These are phyloP conservation scores for Hydrophis major DNA, from an alignment of 2,797 vertebrate genomes.

Conservation along the genomic window DNA sequence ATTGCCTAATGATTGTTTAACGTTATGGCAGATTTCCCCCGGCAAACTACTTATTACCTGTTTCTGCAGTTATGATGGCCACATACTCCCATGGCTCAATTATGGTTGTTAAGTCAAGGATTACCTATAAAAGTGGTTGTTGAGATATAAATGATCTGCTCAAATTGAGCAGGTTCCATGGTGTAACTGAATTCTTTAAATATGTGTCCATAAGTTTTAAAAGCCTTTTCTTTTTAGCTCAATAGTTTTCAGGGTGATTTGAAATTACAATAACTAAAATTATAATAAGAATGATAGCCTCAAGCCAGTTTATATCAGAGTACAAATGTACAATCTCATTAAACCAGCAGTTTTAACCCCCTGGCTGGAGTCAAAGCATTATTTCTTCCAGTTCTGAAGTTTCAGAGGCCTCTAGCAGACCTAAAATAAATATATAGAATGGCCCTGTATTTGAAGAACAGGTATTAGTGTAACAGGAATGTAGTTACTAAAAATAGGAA, in stretches of 20 bases:
- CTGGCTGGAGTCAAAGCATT: background rate
- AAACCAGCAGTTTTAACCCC: background rate
- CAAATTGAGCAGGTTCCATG: background rate
- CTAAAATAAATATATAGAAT: too few relatives aligned
- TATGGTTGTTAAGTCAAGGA: background rate
- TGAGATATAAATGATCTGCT: background rate
- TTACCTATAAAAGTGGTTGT: background rate
- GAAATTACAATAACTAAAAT: background rate
- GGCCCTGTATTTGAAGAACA: background rate
- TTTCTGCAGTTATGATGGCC: background rate
- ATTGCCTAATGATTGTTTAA: background rate
- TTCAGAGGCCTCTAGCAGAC: background rate
- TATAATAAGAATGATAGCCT: background rate
- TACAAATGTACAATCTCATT: background rate
- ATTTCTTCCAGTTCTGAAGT: background rate
- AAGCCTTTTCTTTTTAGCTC: background rate
- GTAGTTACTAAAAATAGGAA: background rate
- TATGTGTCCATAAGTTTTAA: background rate
- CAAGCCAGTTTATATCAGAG: background rate
- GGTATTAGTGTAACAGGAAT: background rate
- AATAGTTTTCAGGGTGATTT: background rate
- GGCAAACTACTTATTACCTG: background rate
- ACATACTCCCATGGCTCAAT: background rate
- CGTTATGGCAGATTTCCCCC: background rate
- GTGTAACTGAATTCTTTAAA: background rate